Percentiles rank a stretch among this genome's conserved stretches.
Conservation (phyloP, 2,797 vertebrate genomes). For the Microctenopoma lineatum region DNA sequence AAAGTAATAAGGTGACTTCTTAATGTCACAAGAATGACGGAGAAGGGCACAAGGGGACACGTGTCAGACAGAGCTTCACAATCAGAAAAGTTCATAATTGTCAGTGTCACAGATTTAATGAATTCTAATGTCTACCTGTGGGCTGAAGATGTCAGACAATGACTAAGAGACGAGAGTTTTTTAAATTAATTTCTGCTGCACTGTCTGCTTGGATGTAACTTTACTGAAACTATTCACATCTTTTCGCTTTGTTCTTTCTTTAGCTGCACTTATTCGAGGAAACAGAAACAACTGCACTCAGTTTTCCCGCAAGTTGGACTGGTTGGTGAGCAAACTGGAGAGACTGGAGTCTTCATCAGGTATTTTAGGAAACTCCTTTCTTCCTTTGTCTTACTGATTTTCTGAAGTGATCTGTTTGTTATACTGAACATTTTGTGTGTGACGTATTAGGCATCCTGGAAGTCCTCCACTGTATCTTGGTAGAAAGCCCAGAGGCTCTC, state of each 20-base stretch:
- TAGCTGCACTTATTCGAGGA: constrained; percentile 95
- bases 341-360: constrained; percentile 97
- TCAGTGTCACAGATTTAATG: constrained; percentile 11
- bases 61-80: constrained; percentile 4
- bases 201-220: background rate
- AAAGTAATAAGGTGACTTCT: constrained; percentile 39
- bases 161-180: background rate
- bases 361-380: constrained; percentile 60
- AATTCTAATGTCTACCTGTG: constrained; percentile 21
- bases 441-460: constrained; percentile 91
- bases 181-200: constrained; percentile 1
- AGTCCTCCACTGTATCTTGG: constrained; percentile 96
- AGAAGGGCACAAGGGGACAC: constrained; percentile 27
- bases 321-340: constrained; percentile 98
- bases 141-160: background rate
- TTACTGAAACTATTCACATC: background rate
- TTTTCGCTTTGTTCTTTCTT: constrained; percentile 32
- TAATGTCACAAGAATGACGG: constrained; percentile 49
- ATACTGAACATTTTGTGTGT: background rate
- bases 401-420: background rate
- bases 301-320: constrained; percentile 96
- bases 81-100: constrained; percentile 11
- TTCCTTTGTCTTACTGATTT: background rate
- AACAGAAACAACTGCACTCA: constrained; percentile 98
- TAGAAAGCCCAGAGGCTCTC: constrained; percentile 97